A percentile compares a stretch with the other conserved stretches of the same genome.
Evolutionary conservation across 2,797 vertebrate genomes (phyloP).

Genomic region (Caiman crocodilus): DNA sequence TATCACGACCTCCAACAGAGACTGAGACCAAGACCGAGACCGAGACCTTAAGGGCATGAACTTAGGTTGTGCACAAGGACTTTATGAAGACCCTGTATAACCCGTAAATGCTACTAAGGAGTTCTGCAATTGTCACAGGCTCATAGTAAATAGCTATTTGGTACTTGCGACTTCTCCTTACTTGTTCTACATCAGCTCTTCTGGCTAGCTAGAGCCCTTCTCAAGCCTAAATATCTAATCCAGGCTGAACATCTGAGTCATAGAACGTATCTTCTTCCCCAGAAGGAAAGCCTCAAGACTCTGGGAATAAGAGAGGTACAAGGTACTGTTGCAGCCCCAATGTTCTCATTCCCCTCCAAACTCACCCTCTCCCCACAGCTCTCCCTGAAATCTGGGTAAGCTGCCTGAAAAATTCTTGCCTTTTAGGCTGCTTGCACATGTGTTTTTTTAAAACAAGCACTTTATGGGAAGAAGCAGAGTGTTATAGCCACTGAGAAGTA

Average conservation of each 20-base stretch:
- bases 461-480: too few relatives aligned
- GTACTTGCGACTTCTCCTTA: accelerated
- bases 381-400: neutral
- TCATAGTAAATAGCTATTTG: neutral
- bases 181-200: neutral
- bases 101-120: neutral
- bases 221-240: neutral
- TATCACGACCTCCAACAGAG: too few relatives aligned
- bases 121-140: neutral
- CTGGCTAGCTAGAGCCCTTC: neutral
- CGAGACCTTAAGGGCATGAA: too few relatives aligned
- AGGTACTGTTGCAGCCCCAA: neutral
- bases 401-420: neutral
- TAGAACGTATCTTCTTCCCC: neutral
- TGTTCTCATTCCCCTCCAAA: too few relatives aligned
- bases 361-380: neutral
- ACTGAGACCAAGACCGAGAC: too few relatives aligned
- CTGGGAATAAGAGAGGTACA: neutral
- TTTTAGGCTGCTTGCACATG: neutral
- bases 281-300: neutral
- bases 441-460: too few relatives aligned
- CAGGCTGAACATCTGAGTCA: neutral
- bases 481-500: too few relatives aligned
- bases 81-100: neutral
- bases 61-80: too few relatives aligned